A percentile compares a stretch with the other conserved stretches of the same genome.
phyloP scores from a whole-genome alignment of 2,888 invertebrate species.

The Drosophila lutescens region DNA sequence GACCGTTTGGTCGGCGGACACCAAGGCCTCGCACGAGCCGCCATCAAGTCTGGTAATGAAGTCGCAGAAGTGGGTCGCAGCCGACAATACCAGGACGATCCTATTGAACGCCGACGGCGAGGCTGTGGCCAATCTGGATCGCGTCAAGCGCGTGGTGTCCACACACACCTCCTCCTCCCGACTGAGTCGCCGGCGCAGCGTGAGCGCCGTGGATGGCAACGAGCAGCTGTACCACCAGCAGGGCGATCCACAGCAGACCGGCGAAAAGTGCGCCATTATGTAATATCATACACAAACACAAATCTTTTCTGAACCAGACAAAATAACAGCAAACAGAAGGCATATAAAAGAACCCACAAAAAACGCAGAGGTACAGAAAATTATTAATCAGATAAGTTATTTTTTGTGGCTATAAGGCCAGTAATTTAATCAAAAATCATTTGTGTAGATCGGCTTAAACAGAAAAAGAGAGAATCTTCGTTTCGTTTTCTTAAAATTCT shows the following conservation, averaged over 20 bases:
- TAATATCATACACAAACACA: slow-evolving; percentile 52
- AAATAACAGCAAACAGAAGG: background rate
- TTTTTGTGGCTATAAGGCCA: slow-evolving; percentile 32
- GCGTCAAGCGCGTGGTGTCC: slow-evolving; percentile 87
- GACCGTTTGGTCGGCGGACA: slow-evolving; percentile 96
- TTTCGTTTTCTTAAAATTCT: slow-evolving; percentile 13
- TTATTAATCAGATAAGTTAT: slow-evolving; percentile 41
- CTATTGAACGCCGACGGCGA: slow-evolving; percentile 92
- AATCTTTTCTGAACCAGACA: slow-evolving; percentile 18
- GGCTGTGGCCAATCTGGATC: slow-evolving; percentile 89
- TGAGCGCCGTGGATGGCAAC: slow-evolving; percentile 77
- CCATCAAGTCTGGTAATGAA: slow-evolving; percentile 97
- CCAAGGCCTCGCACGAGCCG: slow-evolving; percentile 93
- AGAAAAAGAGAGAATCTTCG: slow-evolving; percentile 11
- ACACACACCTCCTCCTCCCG: slow-evolving; percentile 86
- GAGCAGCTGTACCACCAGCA: slow-evolving; percentile 84
- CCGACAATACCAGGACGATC: slow-evolving; percentile 92
- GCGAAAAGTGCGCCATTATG: slow-evolving; percentile 83
- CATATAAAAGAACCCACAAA: slow-evolving; percentile 13
- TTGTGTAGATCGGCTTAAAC: slow-evolving; percentile 32
- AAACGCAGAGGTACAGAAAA: slow-evolving; percentile 23
- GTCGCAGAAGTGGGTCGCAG: slow-evolving; percentile 93
- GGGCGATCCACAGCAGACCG: slow-evolving; percentile 81
- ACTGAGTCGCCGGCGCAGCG: slow-evolving; percentile 71
- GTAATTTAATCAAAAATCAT: slow-evolving; percentile 36